Evolutionary conservation across 1,140 invertebrate species (phyloP), one percentile per base, ranked within the genome.

Genomic region (Neodiprion fabricii): DNA sequence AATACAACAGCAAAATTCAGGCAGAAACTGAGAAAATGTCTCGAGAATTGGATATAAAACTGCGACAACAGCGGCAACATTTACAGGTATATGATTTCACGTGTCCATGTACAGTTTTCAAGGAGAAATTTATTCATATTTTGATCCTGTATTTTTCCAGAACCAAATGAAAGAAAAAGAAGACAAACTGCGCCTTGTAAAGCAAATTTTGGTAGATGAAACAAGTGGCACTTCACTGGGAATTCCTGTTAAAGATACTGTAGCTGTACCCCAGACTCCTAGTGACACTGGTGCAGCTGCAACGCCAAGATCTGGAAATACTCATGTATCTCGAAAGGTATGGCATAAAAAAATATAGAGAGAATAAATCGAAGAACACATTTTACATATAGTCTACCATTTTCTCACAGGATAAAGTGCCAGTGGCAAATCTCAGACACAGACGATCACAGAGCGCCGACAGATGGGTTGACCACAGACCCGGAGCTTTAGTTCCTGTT

Each of bases 381-480:
- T 17, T 61, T 69, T 0, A 69, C 12, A 0, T 69, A 40, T 40
- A 40, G 28, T 40, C 28, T 40, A 14, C 17, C 40, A 11, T 69
- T 69, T 10, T 9, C 65, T 67, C 65, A 67, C 67, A 84, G 79
- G 86, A 88, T 71, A 82, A 80, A 78, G 71, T 82, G 67, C 90
- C 92, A 2, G 90, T 94, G n/a, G 90, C 92, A 0, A 95, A 96
- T 85, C 91, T 91, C 17, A 87, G 94, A 7, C 93, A 96, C 77
- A 88, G 94, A 70, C 88, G 96, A 65, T 96, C 96, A 0, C 90
- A 94, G 53, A 97, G 96, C 9, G 92, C 92, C 9, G 92, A 94
- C 77, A 91, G 93, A 17, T 98, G 97, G 96, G 88, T 99, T 1
- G 97, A 98, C 86, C 98, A 99, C 82, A 91, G 94, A 72, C 94